Percentiles rank a stretch among this genome's conserved stretches.
Evolutionary conservation across 2,113 vertebrate species (phyloP).

Genomic region (Meriones unguiculatus): DNA sequence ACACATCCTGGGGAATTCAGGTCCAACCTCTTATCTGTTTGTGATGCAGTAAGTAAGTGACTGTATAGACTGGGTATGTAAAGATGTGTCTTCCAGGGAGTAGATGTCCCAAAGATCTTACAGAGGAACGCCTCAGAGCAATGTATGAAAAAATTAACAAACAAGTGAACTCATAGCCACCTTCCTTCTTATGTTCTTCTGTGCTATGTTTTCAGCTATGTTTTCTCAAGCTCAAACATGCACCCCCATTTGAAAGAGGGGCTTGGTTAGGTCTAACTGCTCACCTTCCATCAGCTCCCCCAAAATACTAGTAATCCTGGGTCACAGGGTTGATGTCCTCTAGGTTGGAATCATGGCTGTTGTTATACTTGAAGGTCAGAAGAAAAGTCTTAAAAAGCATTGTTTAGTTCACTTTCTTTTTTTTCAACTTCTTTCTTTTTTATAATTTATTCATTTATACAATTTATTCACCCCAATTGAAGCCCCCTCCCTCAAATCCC

Average conservation of each 20-base stretch:
- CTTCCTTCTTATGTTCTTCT: neutral
- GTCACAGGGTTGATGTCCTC: neutral
- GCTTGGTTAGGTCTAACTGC: neutral
- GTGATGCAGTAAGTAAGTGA: neutral
- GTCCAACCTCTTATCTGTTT: neutral
- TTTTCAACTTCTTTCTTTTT: no score
- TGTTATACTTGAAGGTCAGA: conserved; percentile 29
- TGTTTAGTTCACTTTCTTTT: neutral
- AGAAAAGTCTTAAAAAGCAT: conserved; percentile 3
- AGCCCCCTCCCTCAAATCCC: no score
- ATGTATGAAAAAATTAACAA: neutral
- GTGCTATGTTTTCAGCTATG: neutral
- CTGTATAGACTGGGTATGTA: neutral
- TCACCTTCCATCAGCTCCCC: neutral
- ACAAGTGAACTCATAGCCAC: neutral
- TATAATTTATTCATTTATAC: no score
- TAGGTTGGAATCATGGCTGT: neutral
- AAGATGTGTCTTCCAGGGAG: neutral
- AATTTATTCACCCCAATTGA: no score
- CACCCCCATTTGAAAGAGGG: neutral
- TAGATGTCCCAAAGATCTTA: neutral
- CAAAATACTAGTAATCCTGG: neutral
- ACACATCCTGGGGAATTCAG: neutral
- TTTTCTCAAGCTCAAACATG: neutral
- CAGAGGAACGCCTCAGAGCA: neutral